Evolutionary conservation across 2,797 vertebrate species (phyloP), one percentile per base, ranked within the genome.

Genomic region (Sorex maritimensis): DNA sequence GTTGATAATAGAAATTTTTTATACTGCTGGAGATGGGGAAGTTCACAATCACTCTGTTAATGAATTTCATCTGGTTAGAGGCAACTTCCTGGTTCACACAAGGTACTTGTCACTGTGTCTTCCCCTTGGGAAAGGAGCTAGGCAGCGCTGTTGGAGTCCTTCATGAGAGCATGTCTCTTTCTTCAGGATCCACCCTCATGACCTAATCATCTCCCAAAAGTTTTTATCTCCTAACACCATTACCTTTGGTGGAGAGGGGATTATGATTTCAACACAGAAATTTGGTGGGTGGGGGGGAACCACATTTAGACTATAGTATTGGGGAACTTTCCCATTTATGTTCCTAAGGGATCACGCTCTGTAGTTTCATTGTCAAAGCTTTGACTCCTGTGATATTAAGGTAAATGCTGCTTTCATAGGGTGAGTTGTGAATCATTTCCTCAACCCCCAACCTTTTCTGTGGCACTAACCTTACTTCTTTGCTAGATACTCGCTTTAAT

Each of bases 401-500:
- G 28, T 58, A 55, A 49, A 82, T 74, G 8, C 3, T 78, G 30
- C 34, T 5, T 44, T 71, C 17, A 14, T 49, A 68, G 58, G 52
- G 52, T 55, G 13, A 14, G 13, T 15, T 17, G 17, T 55, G 13
- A 55, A 55, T 55, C 4, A 14, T 17, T 55, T 55, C 52, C 41
- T 44, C 4, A 65, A 77, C 52, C 52, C 15, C 52, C 6, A 3
- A 14, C 52, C 52, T 14, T 55, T 55, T 55, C 13, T 55, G 52
- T 46, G 24, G 44, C 44, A 30, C n/a, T 83, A 38, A 5, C 5
- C 28, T 19, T 61, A n/a, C 7, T 67, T 73, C 19, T 73, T 90
- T 52, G 19, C 44, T 92, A 68, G 72, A 74, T 71, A 24, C n/a
- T 74, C 85, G 46, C 8, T 34, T 73, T 12, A 81, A 88, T 78